Evolutionary conservation across 2,113 vertebrate species (phyloP).

Genomic region (Callionymus lyra): DNA sequence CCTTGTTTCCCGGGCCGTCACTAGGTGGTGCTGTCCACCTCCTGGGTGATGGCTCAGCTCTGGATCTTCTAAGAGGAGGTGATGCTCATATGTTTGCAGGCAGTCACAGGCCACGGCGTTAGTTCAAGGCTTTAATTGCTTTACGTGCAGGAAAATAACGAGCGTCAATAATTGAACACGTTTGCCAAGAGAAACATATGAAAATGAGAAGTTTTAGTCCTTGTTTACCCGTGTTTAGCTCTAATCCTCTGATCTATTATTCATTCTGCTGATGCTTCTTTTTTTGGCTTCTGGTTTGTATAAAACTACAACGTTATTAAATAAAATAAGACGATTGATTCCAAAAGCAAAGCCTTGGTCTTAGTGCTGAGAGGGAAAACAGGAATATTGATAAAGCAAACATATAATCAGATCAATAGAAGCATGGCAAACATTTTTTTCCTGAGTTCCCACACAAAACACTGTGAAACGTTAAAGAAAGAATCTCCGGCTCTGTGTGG

Average conservation of each 20-base stretch:
- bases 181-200: conserved; percentile 20
- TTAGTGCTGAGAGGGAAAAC: too few species aligned
- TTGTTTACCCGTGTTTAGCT: conserved; percentile 30
- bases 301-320: conserved; percentile 51
- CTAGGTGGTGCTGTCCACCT: conserved; percentile 58
- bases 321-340: conserved; percentile 43
- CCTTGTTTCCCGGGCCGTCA: conserved; percentile 23
- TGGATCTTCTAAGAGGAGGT: conserved; percentile 27
- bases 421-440: conserved; percentile 17
- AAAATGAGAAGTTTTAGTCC: conserved; percentile 32
- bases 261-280: conserved; percentile 53
- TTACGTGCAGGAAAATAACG: conserved; percentile 37
- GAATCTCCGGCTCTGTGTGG: too few species aligned
- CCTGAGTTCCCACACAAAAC: conserved; percentile 25
- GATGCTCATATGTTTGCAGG: conserved; percentile 31
- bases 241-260: conserved; percentile 60
- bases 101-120: conserved; percentile 33
- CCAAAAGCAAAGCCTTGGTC: background rate
- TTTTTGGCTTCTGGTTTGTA: conserved; percentile 37
- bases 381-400: conserved; percentile 21
- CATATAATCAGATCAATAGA: conserved; percentile 32
- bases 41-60: conserved; percentile 5
- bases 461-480: conserved; percentile 11
- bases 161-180: conserved; percentile 18
- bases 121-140: conserved; percentile 50